phyloP scores from a whole-genome alignment of 1,140 invertebrate species.

The Drosophila chauvacae region DNA sequence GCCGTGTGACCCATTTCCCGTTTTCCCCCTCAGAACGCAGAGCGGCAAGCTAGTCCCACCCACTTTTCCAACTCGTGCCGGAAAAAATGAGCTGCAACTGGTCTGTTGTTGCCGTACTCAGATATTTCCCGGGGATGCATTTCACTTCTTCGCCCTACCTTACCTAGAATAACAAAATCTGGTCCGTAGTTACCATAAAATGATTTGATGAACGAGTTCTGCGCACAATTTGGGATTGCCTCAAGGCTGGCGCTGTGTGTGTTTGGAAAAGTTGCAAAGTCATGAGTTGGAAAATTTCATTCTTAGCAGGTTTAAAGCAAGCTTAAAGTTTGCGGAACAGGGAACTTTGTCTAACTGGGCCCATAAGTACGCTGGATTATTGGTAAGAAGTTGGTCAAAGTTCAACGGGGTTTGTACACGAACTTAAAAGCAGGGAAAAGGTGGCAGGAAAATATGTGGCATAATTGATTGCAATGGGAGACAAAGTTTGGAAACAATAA shows the following conservation, averaged over 20 bases:
- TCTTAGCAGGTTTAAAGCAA: constrained; percentile 34
- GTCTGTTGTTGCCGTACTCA: constrained; percentile 47
- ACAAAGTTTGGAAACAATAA: neutral
- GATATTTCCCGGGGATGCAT: constrained; percentile 37
- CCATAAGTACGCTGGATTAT: constrained; percentile 44
- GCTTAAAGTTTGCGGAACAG: constrained; percentile 22
- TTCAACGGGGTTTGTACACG: constrained; percentile 6
- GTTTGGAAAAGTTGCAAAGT: constrained; percentile 33
- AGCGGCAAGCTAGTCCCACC: constrained; percentile 1
- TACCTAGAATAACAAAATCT: constrained; percentile 33
- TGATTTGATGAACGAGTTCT: constrained; percentile 77
- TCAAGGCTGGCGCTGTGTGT: constrained; percentile 1
- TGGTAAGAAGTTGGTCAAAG: constrained; percentile 42
- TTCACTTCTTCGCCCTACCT: constrained; percentile 1
- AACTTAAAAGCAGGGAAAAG: neutral
- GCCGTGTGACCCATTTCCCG: constrained; percentile 77
- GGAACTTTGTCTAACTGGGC: constrained; percentile 19
- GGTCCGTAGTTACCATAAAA: constrained; percentile 70
- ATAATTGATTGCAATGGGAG: neutral
- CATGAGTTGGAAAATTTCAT: constrained; percentile 53
- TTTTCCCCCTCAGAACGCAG: neutral
- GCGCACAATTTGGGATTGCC: constrained; percentile 44
- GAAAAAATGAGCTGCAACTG: constrained; percentile 55
- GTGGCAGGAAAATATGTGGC: neutral
- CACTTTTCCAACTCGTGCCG: constrained; percentile 6